Conservation (phyloP, 2,113 vertebrate genomes). For the Malurus melanocephalus region DNA sequence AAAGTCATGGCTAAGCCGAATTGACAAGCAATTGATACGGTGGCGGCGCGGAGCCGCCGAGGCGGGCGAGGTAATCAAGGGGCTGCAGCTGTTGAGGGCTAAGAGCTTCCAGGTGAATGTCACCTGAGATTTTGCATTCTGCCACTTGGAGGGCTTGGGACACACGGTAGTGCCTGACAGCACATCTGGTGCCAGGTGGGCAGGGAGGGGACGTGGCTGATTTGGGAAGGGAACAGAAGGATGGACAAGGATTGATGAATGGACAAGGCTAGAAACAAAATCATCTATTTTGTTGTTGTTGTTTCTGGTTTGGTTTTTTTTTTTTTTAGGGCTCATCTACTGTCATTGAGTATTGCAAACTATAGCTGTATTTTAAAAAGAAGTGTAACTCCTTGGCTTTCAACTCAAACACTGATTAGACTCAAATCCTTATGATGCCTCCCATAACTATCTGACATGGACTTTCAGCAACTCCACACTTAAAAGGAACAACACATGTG, state of each 20-base stretch:
- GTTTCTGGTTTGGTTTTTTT: background rate
- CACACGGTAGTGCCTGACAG: constrained; percentile 64
- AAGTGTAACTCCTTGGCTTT: background rate
- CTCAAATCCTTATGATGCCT: background rate
- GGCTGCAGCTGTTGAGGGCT: constrained; percentile 83
- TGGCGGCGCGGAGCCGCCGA: constrained; percentile 56
- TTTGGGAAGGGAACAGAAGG: constrained; percentile 72
- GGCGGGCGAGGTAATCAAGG: constrained; percentile 78
- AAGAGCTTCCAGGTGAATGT: constrained; percentile 86
- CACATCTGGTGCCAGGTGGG: constrained; percentile 84
- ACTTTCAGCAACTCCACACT: background rate
- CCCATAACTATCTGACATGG: background rate
- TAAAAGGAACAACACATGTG: background rate
- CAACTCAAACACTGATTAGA: background rate
- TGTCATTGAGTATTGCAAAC: background rate
- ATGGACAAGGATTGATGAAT: constrained; percentile 77
- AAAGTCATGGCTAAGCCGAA: constrained; percentile 80
- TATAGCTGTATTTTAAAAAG: background rate
- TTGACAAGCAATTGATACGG: constrained; percentile 85
- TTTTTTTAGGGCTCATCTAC: background rate
- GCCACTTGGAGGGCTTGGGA: constrained; percentile 74
- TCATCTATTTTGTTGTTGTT: background rate
- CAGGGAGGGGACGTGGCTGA: constrained; percentile 62
- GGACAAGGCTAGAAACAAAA: constrained; percentile 63
- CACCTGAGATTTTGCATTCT: constrained; percentile 83